Evolutionary conservation across 1,140 invertebrate genomes (phyloP), one percentile per base, ranked within the genome.

Genomic region (Parasteatoda tepidariorum): DNA sequence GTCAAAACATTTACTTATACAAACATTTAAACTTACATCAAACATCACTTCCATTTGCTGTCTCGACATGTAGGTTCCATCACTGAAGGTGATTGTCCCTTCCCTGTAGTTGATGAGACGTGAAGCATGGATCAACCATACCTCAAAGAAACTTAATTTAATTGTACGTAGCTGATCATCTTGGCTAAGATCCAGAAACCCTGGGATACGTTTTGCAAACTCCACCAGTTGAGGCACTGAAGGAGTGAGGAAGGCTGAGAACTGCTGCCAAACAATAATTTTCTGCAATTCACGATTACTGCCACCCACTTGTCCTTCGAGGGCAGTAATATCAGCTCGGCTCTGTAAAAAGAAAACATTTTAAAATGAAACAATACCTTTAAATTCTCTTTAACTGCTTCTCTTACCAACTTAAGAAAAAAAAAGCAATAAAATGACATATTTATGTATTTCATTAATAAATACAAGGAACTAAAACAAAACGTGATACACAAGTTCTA

Each of bases 111-210:
- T 89, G n/a, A 96, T 94, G 88, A 97, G 92, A 66, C 94, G 92
- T 0, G 95, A 92, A 76, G 96, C 94, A 85, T 97, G 93, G 66
- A 94, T 93, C 71, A 98, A 91, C 97, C 97, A 98, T 13, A 83
- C 93, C 90, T 98, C 97, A 89, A 98, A 97, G 90, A 98, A 98
- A 48, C 96, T 96, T 86, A 96, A 92, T 91, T 98, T 97, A 86
- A 97, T 96, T 59, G 97, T 91, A 86, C 97, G 96, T 68, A 97
- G 91, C 89, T 98, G 96, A 89, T 97, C 96, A 87, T 97, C 95
- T 89, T 97, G 96, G 30, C 93, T 93, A 64, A 97, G 91, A 68
- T 93, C 92, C 87, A 92, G 92, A 90, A 97, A 97, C 84, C 95
- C 94, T 55, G 96, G 96, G 84, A 97, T 93, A 86, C 94, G 91